Evolutionary conservation across 2,888 invertebrate species (phyloP), one percentile per base, ranked within the genome.

Genomic region (Drosophila vallismaia): DNA sequence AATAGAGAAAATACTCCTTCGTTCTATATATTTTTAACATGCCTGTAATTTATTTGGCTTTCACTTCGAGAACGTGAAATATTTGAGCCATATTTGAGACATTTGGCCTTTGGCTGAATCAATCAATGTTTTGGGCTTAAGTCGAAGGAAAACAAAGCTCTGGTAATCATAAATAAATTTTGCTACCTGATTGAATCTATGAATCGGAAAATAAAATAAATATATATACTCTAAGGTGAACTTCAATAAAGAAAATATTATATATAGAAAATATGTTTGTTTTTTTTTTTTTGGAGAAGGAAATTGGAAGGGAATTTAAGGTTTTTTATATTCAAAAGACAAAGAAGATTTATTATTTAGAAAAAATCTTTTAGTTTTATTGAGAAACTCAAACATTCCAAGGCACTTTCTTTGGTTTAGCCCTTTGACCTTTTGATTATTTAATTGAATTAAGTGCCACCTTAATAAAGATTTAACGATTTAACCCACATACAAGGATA

Each of bases 141-240:
- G 6, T 36, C n/a, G 12, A 36, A 36, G n/a, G n/a, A 36, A 36
- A 36, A 36, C 36, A 36, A 36, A 36, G 36, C 5, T n/a, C 12
- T 12, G n/a, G 36, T 14, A 42, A 42, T 42, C 40, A 42, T 42
- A 42, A 42, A 42, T 36, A 36, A 36, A 36, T 36, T 36, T 36
- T 36, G 36, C 36, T 36, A 36, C 36, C 36, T 36, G 36, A 36
- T 36, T 36, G 36, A 36, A 36, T 36, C 36, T 36, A 36, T 36
- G 36, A 36, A 36, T 36, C n/a, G 36, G 6, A 5, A 36, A 12
- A 36, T 36, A 28, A 19, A 19, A 19, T 19, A 19, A 19, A 19
- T 33, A 33, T 33, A 33, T 33, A 33, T 33, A 33, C 5, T 8
- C 5, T 9, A 5, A 26, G 45, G 26, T 36, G n/a, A n/a, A n/a